Percentiles rank a stretch among this genome's conserved stretches.
These are phyloP conservation scores for Cynopterus sphinx DNA, from an alignment of 2,797 vertebrate species.

Conservation along the genomic window DNA sequence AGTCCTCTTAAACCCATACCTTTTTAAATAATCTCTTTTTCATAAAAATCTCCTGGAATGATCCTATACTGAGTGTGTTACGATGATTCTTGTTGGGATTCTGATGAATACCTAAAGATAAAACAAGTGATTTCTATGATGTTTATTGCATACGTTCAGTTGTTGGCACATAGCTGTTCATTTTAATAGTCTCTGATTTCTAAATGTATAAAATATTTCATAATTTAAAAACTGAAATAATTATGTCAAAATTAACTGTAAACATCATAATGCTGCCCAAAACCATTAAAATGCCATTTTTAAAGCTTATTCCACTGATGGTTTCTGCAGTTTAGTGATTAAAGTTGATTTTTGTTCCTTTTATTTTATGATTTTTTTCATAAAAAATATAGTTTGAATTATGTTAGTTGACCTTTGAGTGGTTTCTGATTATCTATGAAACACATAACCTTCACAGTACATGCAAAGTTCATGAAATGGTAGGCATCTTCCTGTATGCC, in stretches of 20 bases:
- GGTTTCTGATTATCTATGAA: background rate
- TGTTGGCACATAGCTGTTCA: background rate
- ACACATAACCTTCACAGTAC: background rate
- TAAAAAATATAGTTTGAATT: background rate
- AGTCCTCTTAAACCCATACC: background rate
- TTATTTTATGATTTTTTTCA: slow-evolving; percentile 25
- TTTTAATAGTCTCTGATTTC: background rate
- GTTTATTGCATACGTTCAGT: background rate
- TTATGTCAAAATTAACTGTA: background rate
- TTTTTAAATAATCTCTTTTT: background rate
- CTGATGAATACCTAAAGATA: background rate
- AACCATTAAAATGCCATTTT: background rate
- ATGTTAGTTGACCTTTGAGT: background rate
- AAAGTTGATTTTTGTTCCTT: background rate
- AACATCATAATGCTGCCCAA: background rate
- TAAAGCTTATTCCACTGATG: background rate
- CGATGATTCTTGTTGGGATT: background rate
- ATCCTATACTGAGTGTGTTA: background rate
- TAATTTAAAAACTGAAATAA: background rate
- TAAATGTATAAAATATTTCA: background rate
- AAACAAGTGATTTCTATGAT: background rate
- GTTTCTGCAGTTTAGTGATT: background rate
- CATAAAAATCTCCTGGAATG: background rate
- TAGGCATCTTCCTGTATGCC: background rate
- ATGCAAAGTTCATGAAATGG: background rate